Evolutionary conservation across 2,888 invertebrate genomes (phyloP), one percentile per base, ranked within the genome.

Genomic region (Acanthococcus lagerstroemiae): DNA sequence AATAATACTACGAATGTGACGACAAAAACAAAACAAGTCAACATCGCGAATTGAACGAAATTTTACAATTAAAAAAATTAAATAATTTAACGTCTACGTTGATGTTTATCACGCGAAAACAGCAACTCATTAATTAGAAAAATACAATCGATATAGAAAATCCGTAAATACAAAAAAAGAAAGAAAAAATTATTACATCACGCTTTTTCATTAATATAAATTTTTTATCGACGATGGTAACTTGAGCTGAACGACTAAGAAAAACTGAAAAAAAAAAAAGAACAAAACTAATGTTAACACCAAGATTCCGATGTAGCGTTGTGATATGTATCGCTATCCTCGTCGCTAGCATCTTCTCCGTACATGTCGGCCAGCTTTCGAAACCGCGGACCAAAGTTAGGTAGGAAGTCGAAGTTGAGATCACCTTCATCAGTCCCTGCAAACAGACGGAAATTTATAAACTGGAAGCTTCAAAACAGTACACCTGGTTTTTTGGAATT

Each of bases 381-480:
- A 84, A 95, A 95, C 70, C 94, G 83, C n/a, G 95, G 95, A 55
- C 95, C 95, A 78, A 95, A 95, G 75, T 90, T 90, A 52, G 92
- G 90, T 72, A 95, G 79, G 75, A 95, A 93, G 78, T 94, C 94
- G 79, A 95, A 95, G 76, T 92, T 91, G 72, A 92, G 82, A 78
- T 93, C 93, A 69, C 90, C 91, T 74, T 94, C 93, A 75, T 91
- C 92, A 69, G 90, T 90, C 74, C 86, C 86, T 83, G 76, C 3
- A 69, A 46, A n/a, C n/a, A n/a, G n/a, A n/a, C n/a, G n/a, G n/a
- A n/a, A n/a, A n/a, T n/a, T n/a, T n/a, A n/a, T n/a, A n/a, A n/a
- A n/a, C n/a, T n/a, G n/a, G n/a, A n/a, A n/a, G n/a, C n/a, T n/a
- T n/a, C n/a, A n/a, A n/a, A n/a, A n/a, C n/a, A n/a, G n/a, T n/a